phyloP scores from a whole-genome alignment of 1,140 invertebrate species.

The Penaeus chinensis region DNA sequence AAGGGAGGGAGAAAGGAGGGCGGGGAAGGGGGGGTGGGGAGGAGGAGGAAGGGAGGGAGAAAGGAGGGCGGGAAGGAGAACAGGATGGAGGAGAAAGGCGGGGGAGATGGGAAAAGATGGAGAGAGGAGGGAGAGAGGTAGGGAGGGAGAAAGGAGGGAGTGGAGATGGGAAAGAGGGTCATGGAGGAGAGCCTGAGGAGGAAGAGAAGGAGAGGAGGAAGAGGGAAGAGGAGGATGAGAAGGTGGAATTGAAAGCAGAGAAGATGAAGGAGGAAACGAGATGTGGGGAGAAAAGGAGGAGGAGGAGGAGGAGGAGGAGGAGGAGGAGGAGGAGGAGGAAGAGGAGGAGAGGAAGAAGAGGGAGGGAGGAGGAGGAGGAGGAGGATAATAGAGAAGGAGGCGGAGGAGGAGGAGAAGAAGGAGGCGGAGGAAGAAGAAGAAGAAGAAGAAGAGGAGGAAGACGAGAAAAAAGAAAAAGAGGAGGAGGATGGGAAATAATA shows the following conservation, averaged over 20 bases:
- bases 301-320: too few species aligned
- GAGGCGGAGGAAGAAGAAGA: not conserved
- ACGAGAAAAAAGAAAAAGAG: not conserved
- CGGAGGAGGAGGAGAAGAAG: not conserved
- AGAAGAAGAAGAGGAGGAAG: too few species aligned
- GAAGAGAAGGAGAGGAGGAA: not conserved
- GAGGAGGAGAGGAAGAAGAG: not conserved
- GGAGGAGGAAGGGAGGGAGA: not conserved
- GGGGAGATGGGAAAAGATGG: too few species aligned
- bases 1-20: not conserved
- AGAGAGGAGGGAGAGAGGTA: not conserved
- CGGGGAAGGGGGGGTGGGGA: not conserved
- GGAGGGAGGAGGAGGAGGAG: not conserved
- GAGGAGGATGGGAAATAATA: not conserved
- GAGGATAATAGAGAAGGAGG: not conserved
- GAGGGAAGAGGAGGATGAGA: too few species aligned
- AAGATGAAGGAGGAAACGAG: not conserved
- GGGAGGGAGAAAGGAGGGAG: too few species aligned
- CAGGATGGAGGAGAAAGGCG: not conserved
- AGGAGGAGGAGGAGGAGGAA: not conserved
- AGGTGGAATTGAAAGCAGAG: not conserved
- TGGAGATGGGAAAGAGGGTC: not conserved
- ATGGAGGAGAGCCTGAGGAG: not conserved
- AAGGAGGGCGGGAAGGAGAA: not conserved
- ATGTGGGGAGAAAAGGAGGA: not conserved